Conservation (phyloP, 2,888 invertebrate species). For the Mimachlamys varia region DNA sequence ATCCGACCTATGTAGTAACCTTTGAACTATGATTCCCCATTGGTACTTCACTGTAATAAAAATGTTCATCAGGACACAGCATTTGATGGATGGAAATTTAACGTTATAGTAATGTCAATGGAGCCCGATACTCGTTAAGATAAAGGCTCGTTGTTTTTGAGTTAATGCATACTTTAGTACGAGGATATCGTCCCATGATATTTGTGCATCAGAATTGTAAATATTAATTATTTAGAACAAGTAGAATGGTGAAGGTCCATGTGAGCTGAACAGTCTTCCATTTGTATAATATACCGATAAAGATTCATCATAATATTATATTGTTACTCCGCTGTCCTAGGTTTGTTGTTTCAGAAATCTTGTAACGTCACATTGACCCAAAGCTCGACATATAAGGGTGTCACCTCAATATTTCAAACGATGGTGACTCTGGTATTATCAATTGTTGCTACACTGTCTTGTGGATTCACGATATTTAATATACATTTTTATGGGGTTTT, state of each 20-base stretch:
- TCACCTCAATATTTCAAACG: too few species aligned
- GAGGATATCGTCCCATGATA: neutral
- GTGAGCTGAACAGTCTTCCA: neutral
- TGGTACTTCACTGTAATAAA: neutral
- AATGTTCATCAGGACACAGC: neutral
- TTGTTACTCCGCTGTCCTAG: too few species aligned
- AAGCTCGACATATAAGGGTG: too few species aligned
- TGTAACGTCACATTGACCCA: too few species aligned
- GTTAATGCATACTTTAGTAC: neutral
- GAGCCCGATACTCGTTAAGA: neutral
- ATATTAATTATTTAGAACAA: neutral
- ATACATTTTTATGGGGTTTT: too few species aligned
- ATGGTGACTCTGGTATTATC: too few species aligned
- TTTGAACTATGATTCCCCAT: neutral
- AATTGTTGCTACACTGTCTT: too few species aligned
- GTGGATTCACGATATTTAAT: too few species aligned
- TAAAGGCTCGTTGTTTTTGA: neutral
- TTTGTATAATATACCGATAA: neutral
- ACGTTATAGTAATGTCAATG: neutral
- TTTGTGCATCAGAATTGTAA: neutral
- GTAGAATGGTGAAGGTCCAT: neutral
- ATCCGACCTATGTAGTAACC: neutral
- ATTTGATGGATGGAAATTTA: neutral
- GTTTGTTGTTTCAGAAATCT: too few species aligned
- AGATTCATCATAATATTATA: neutral